phyloP scores from a whole-genome alignment of 1,140 invertebrate genomes.

The Heterodera schachtii region DNA sequence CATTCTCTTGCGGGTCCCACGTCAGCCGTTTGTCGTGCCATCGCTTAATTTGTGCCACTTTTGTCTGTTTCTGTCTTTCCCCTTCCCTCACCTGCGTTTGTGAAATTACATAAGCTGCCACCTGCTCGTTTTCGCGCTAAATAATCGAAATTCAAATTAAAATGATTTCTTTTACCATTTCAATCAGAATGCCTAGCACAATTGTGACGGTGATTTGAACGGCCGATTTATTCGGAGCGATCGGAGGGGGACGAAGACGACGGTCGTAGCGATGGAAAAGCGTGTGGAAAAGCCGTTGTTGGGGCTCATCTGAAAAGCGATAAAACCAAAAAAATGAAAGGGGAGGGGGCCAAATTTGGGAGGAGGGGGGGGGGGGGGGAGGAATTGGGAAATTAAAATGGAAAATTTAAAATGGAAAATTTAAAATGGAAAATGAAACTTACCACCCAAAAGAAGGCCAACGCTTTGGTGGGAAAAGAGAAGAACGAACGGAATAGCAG shows the following conservation, averaged over 20 bases:
- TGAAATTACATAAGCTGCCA: conserved; percentile 54
- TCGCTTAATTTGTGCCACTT: conserved; percentile 26
- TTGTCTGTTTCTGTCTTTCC: neutral
- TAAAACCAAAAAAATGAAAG: neutral
- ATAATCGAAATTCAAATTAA: neutral
- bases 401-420: conserved; percentile 1
- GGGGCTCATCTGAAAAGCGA: conserved; percentile 2
- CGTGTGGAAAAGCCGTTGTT: conserved; percentile 34
- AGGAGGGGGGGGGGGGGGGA: too few species aligned
- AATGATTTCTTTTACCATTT: conserved; percentile 33
- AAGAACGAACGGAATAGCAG: neutral
- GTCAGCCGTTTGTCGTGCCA: conserved; percentile 46
- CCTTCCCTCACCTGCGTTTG: conserved; percentile 33
- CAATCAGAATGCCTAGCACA: conserved; percentile 59
- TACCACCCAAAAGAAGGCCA: neutral
- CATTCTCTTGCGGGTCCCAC: conserved; percentile 42
- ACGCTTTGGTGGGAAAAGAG: neutral
- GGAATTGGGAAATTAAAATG: neutral
- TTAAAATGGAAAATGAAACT: neutral
- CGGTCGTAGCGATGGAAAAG: conserved; percentile 51
- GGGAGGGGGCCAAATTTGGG: too few species aligned
- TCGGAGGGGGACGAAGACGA: conserved; percentile 44
- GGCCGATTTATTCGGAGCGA: conserved; percentile 19
- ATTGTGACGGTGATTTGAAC: conserved; percentile 52
- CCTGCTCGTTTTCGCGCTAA: conserved; percentile 55